phyloP scores from a whole-genome alignment of 2,113 vertebrate genomes.

The Myiagra hebetior region DNA sequence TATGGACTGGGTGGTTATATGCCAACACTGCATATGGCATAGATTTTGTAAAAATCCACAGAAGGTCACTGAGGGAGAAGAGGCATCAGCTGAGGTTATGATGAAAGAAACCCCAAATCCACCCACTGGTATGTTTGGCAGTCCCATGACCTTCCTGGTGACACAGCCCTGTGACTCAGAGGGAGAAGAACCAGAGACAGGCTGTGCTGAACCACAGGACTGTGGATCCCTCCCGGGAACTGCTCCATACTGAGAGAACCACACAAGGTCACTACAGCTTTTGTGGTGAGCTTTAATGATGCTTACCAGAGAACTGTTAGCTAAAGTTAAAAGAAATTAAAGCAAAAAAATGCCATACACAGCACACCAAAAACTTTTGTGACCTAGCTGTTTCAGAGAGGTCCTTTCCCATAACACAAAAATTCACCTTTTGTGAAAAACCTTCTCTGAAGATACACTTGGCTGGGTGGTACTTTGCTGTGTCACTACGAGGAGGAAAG shows the following conservation, averaged over 20 bases:
- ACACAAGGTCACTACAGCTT: neutral
- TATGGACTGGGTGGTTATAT: neutral
- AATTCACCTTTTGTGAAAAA: neutral
- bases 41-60: neutral
- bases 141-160: constrained; percentile 4
- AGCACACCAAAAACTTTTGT: neutral
- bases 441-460: neutral
- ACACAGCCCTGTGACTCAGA: constrained; percentile 1
- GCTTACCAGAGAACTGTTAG: neutral
- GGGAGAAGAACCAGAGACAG: neutral
- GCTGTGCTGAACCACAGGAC: neutral
- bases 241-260: neutral
- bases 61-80: neutral
- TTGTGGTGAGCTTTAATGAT: neutral
- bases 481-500: neutral
- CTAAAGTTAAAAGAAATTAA: neutral
- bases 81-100: neutral
- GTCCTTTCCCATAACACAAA: neutral
- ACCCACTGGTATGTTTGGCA: neutral
- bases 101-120: neutral
- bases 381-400: neutral
- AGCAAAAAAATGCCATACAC: neutral
- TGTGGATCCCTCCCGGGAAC: neutral
- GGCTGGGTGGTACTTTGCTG: neutral
- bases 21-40: neutral